A percentile compares a stretch with the other conserved stretches of the same genome.
These are phyloP conservation scores for Troides helena DNA, from an alignment of 2,888 invertebrate genomes.

Conservation along the genomic window DNA sequence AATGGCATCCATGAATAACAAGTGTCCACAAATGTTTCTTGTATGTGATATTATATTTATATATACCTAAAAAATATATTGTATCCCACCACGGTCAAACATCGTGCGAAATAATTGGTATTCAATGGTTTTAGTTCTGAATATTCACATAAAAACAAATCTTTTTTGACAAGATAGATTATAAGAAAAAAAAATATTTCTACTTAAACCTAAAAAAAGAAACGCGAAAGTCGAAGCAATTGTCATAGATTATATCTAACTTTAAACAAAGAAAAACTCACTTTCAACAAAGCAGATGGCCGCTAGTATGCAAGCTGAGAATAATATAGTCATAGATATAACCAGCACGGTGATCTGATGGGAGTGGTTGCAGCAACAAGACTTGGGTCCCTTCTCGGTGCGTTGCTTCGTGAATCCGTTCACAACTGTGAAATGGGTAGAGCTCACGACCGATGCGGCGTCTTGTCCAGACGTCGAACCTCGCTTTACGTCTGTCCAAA, in stretches of 20 bases:
- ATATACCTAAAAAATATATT: too few species aligned
- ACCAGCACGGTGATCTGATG: conserved; percentile 91
- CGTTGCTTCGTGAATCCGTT: conserved; percentile 86
- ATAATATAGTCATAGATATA: conserved; percentile 89
- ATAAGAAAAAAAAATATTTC: too few species aligned
- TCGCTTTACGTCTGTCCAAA: conserved; percentile 74
- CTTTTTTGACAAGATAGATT: too few species aligned
- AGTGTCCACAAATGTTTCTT: too few species aligned
- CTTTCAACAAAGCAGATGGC: conserved; percentile 92
- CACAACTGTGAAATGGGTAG: conserved; percentile 92
- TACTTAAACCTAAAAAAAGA: neutral
- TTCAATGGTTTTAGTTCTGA: too few species aligned
- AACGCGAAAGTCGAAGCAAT: neutral
- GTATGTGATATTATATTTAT: too few species aligned
- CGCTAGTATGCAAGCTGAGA: conserved; percentile 88
- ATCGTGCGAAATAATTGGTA: too few species aligned
- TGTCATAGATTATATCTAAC: neutral
- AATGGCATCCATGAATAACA: too few species aligned
- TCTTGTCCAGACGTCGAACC: conserved; percentile 79
- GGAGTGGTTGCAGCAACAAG: conserved; percentile 86
- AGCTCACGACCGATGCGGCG: conserved; percentile 88
- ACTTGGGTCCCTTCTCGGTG: conserved; percentile 80
- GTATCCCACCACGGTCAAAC: too few species aligned
- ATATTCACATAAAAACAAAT: too few species aligned
- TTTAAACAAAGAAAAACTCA: conserved; percentile 74